phyloP scores from a whole-genome alignment of 2,888 invertebrate genomes.

The Phaedon cochleariae region DNA sequence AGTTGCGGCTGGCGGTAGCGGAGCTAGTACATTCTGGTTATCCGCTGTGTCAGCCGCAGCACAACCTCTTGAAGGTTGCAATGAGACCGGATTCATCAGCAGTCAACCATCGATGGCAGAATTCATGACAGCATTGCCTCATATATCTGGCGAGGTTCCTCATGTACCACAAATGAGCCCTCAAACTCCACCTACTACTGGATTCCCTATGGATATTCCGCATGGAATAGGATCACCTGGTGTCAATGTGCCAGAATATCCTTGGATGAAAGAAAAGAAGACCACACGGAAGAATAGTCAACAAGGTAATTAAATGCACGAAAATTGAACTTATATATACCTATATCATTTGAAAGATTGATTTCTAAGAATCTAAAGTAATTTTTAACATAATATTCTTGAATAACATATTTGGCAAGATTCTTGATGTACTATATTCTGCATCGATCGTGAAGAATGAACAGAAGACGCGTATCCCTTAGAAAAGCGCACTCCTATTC shows the following conservation, averaged over 20 bases:
- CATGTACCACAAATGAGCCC: constrained; percentile 69
- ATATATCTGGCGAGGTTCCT: constrained; percentile 72
- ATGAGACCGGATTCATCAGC: constrained; percentile 91
- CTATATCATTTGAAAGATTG: no score
- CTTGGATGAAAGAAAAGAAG: constrained; percentile 99
- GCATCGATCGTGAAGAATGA: no score
- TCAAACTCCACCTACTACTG: constrained; percentile 73
- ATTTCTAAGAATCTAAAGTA: no score
- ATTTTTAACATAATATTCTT: no score
- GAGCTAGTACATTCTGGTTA: constrained; percentile 75
- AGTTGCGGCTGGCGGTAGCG: constrained; percentile 65
- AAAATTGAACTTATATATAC: no score
- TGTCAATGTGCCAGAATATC: constrained; percentile 90
- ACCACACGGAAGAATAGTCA: constrained; percentile 90
- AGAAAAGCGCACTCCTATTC: no score
- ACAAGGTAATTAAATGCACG: constrained; percentile 74
- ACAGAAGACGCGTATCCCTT: no score
- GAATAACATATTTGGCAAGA: no score
- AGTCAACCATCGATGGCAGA: constrained; percentile 96
- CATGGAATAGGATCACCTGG: constrained; percentile 71
- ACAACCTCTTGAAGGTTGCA: constrained; percentile 63
- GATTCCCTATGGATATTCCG: constrained; percentile 65
- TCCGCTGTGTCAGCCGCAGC: constrained; percentile 58
- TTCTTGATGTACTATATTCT: no score
- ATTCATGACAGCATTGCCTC: constrained; percentile 87